phyloP scores from a whole-genome alignment of 2,888 invertebrate genomes.

The Meloe dianella region DNA sequence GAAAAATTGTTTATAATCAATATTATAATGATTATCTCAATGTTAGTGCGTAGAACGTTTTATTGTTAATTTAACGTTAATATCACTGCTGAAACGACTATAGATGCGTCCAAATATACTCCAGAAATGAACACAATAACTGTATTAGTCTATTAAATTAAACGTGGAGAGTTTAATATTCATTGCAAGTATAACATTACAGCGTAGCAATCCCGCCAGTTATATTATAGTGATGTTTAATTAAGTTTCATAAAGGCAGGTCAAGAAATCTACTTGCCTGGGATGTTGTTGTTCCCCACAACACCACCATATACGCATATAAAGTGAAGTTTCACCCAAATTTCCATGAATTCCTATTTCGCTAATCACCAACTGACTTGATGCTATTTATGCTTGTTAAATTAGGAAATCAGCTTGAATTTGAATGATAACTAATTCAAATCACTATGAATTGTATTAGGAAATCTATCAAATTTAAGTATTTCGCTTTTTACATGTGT shows the following conservation, averaged over 20 bases:
- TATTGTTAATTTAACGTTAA: too few species aligned
- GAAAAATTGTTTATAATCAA: too few species aligned
- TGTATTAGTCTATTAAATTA: conserved; percentile 26
- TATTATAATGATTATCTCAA: too few species aligned
- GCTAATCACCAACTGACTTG: conserved; percentile 19
- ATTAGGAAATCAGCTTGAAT: conserved; percentile 9
- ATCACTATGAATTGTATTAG: not conserved
- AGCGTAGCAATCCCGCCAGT: conserved; percentile 20
- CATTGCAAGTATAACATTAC: conserved; percentile 22
- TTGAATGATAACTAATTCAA: not conserved
- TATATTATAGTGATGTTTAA: conserved; percentile 32
- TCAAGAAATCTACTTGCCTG: conserved; percentile 25
- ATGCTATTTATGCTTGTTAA: conserved; percentile 12
- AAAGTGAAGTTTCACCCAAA: too few species aligned
- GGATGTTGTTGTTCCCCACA: not conserved
- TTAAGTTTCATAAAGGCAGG: conserved; percentile 33
- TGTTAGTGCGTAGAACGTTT: too few species aligned
- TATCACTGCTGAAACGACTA: too few species aligned
- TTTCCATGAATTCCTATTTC: conserved; percentile 28
- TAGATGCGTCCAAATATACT: conserved; percentile 23
- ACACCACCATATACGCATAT: conserved; percentile 7
- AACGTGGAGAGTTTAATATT: conserved; percentile 25
- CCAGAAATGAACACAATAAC: conserved; percentile 23
- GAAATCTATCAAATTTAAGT: not conserved
- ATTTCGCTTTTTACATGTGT: too few species aligned